Base-by-base conservation (phyloP, 2,888 invertebrate genomes). In the Eledona agricola region DNA sequence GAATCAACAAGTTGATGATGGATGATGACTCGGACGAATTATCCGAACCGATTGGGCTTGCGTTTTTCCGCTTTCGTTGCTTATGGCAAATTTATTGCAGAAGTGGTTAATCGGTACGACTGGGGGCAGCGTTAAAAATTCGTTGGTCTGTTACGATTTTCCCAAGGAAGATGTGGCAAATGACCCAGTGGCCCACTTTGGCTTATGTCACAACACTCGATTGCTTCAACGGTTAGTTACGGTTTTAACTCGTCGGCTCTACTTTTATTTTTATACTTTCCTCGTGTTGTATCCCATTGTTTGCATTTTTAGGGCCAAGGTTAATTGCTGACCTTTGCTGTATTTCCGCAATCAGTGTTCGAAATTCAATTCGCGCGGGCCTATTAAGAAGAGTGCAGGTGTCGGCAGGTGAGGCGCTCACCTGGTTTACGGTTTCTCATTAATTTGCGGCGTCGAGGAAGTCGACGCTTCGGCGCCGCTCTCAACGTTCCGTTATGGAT, bases 181-280 rank as follows among this genome's bases (percentile, higher is more conserved):
- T 53, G 61, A 63, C 64, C 62, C 38, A 63, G 43, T 64, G 59
- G 51, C 64, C 56, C 25, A 64, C 60, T 64, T 59, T 51, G 37
- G 54, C 62, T 64, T 64, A 63, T 64, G 61, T 61, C 64, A 64
- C 62, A 62, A 60, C 52, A 23, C 47, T 12, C 47, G 38, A 34
- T 47, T 46, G 34, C 47, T 40, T 38, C 32, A 52, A 47, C 34
- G 52, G 52, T 52, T n/a, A n/a, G n/a, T n/a, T 53, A 53, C 53
- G 26, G 23, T 53, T 53, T 51, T 35, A 53, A 52, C 38, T 50
- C 54, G 54, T 28, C 38, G 55, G 52, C 51, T 55, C 59, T 61
- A 59, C 61, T 62, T 62, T 61, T 62, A 58, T 52, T 59, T 62
- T 59, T 59, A 52, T 51, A 45, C 37, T 31, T 49, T 40, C 37